Evolutionary conservation across 2,797 vertebrate genomes (phyloP).

Genomic region (Capromys pilorides): DNA sequence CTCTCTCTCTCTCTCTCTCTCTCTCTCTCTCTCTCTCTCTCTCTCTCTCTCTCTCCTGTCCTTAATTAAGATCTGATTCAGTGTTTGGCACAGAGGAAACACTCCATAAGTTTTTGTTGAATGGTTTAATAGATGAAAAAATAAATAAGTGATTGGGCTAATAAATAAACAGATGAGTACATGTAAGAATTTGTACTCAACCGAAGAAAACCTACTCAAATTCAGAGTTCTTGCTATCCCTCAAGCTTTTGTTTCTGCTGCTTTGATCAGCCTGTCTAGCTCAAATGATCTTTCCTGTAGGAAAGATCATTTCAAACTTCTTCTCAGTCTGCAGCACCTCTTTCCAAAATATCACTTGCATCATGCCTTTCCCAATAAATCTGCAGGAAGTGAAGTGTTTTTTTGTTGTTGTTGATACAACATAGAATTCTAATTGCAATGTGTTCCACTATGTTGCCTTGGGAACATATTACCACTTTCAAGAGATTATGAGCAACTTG

Average conservation of each 20-base stretch:
- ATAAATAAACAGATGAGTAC: not conserved
- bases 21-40: not conserved
- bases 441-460: not conserved
- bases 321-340: not conserved
- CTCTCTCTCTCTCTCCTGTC: not conserved
- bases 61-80: not conserved
- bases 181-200: not conserved
- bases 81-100: not conserved
- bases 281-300: not conserved
- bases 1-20: not conserved
- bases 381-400: not conserved
- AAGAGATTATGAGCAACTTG: constrained; percentile 9
- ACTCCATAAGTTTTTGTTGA: not conserved
- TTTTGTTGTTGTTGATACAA: not conserved
- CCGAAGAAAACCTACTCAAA: not conserved
- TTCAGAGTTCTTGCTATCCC: not conserved
- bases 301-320: not conserved
- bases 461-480: not conserved
- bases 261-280: constrained; percentile 16
- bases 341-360: not conserved
- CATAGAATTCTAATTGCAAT: not conserved
- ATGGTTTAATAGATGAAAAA: not conserved
- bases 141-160: not conserved
- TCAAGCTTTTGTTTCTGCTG: not conserved
- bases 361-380: not conserved